Evolutionary conservation across 2,113 vertebrate species (phyloP).

Genomic region (Myxocyprinus asiaticus): DNA sequence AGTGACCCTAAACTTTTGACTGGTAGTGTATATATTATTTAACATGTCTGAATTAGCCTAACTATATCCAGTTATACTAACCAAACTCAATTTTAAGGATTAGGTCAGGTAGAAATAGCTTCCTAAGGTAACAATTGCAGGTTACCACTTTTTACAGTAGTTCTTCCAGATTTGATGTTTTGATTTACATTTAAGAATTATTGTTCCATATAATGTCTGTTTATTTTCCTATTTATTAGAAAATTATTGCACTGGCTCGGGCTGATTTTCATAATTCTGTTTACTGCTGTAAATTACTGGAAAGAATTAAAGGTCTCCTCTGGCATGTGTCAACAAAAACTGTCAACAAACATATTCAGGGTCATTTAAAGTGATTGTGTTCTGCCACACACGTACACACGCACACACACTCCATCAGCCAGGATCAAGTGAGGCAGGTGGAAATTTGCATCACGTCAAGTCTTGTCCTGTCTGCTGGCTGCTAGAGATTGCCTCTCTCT

Average conservation of each 20-base stretch:
- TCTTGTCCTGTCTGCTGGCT: slow-evolving; percentile 41
- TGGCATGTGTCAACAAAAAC: slow-evolving; percentile 28
- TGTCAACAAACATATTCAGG: slow-evolving; percentile 39
- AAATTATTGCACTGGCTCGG: not conserved
- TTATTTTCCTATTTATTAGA: slow-evolving; percentile 25
- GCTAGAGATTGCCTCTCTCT: slow-evolving; percentile 18
- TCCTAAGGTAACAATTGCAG: too few relatives aligned
- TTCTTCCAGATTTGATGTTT: not conserved
- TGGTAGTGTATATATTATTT: too few relatives aligned
- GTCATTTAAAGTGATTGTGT: slow-evolving; percentile 32
- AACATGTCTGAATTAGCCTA: too few relatives aligned
- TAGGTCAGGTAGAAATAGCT: too few relatives aligned
- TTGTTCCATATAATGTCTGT: slow-evolving; percentile 11
- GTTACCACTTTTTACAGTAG: too few relatives aligned
- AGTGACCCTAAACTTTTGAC: too few relatives aligned
- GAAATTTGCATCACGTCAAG: slow-evolving; percentile 39
- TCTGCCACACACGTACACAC: slow-evolving; percentile 16
- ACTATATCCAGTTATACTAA: too few relatives aligned
- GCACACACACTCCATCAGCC: slow-evolving; percentile 25
- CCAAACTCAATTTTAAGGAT: too few relatives aligned
- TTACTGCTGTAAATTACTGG: slow-evolving; percentile 26
- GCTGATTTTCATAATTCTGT: slow-evolving; percentile 23
- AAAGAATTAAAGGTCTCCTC: slow-evolving; percentile 41
- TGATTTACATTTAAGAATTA: slow-evolving; percentile 2
- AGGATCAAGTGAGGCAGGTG: slow-evolving; percentile 27